Evolutionary conservation across 1,140 invertebrate genomes (phyloP).

Genomic region (Drosophila takahashii): DNA sequence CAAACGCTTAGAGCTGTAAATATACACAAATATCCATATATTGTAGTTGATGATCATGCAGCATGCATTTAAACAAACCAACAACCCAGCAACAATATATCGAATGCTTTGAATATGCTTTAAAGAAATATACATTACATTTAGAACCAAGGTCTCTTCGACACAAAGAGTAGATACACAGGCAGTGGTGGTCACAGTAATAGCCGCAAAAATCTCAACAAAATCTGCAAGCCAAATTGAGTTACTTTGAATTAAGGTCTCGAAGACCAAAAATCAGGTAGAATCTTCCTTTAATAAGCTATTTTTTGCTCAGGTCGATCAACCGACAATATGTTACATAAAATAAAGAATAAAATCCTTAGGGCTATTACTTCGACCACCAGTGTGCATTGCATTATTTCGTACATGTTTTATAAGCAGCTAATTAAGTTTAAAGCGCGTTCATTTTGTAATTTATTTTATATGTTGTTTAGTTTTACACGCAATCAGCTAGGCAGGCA

Average conservation of each 20-base stretch:
- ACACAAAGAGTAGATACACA: conserved; percentile 43
- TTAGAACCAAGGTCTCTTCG: conserved; percentile 45
- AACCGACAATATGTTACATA: background rate
- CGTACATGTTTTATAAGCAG: conserved; percentile 35
- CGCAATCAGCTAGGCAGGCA: conserved; percentile 25
- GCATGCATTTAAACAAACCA: conserved; percentile 65
- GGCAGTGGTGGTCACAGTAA: conserved; percentile 33
- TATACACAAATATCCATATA: conserved; percentile 62
- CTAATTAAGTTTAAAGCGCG: conserved; percentile 40
- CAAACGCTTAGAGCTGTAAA: conserved; percentile 70
- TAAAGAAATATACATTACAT: conserved; percentile 49
- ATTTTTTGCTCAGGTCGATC: conserved; percentile 1
- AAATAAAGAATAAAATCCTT: background rate
- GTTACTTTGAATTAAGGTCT: background rate
- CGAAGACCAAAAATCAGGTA: background rate
- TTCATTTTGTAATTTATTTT: conserved; percentile 63
- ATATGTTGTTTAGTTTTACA: conserved; percentile 59
- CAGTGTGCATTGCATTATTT: conserved; percentile 40
- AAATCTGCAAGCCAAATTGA: conserved; percentile 12
- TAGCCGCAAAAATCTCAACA: background rate
- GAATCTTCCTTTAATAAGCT: background rate
- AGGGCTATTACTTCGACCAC: conserved; percentile 12
- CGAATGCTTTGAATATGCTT: conserved; percentile 83
- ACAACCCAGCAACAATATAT: conserved; percentile 59
- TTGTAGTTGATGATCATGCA: conserved; percentile 55